A percentile compares a stretch with the other conserved stretches of the same genome.
phyloP scores from a whole-genome alignment of 2,888 invertebrate species.

The Ennomos quercinarius region DNA sequence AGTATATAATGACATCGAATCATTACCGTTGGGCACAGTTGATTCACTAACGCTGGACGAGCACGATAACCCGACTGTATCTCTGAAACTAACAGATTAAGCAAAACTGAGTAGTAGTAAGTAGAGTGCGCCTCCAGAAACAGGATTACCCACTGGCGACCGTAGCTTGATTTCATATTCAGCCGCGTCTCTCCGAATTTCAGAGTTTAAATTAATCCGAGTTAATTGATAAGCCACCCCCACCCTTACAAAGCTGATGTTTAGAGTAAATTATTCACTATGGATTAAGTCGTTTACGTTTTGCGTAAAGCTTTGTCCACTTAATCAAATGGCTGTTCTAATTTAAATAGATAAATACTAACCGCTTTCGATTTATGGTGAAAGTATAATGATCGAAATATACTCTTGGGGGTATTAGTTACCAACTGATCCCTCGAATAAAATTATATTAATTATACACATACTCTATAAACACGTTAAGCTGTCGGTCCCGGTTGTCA shows the following conservation, averaged over 20 bases:
- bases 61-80: neutral
- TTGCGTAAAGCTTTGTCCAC: no score
- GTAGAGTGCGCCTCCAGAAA: conserved; percentile 8
- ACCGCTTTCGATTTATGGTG: neutral
- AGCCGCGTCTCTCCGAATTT: conserved; percentile 42
- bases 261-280: conserved; percentile 19
- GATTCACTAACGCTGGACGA: no score
- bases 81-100: conserved; percentile 2
- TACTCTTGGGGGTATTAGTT: no score
- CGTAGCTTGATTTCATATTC: conserved; percentile 42
- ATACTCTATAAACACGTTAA: no score
- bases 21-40: no score
- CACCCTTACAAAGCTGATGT: conserved; percentile 18
- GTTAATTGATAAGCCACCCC: conserved; percentile 30
- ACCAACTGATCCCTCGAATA: no score
- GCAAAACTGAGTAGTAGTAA: neutral
- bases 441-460: no score
- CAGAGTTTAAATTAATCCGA: conserved; percentile 36
- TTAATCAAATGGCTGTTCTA: no score
- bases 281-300: conserved; percentile 2
- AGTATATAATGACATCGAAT: no score
- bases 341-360: no score
- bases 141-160: conserved; percentile 23
- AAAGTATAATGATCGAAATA: no score
- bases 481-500: no score